Conservation (phyloP, 2,797 vertebrate genomes). For the Erithacus rubecula region DNA sequence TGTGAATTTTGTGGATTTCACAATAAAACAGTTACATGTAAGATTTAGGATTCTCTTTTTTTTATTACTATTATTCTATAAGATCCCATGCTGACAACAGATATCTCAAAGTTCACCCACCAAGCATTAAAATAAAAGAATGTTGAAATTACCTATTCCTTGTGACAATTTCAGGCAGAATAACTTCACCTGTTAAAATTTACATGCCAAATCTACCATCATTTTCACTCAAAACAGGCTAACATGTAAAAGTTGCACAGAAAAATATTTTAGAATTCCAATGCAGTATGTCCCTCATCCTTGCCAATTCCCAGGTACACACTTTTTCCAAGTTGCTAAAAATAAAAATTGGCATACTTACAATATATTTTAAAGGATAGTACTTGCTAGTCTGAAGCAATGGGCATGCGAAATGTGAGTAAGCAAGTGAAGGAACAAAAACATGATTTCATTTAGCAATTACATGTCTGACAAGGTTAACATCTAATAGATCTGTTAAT, state of each 20-base stretch:
- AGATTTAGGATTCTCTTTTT: not conserved
- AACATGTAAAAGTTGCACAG: not conserved
- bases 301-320: not conserved
- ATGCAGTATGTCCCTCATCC: not conserved
- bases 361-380: not conserved
- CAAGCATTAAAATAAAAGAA: not conserved
- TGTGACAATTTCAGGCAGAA: not conserved
- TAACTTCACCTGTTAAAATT: not conserved
- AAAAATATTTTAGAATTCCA: not conserved
- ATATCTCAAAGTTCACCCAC: not conserved
- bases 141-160: not conserved
- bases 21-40: not conserved
- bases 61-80: too few species aligned
- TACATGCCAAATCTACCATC: not conserved
- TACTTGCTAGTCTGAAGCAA: not conserved
- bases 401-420: not conserved
- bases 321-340: not conserved
- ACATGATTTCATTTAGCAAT: conserved; percentile 31
- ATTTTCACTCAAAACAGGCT: not conserved
- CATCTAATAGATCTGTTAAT: conserved; percentile 14
- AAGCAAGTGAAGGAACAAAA: conserved; percentile 12
- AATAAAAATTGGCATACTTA: not conserved
- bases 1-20: not conserved
- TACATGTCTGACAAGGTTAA: conserved; percentile 18
- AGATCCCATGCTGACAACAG: not conserved